phyloP scores from a whole-genome alignment of 2,888 invertebrate genomes.

The Cyclophora albipunctata region DNA sequence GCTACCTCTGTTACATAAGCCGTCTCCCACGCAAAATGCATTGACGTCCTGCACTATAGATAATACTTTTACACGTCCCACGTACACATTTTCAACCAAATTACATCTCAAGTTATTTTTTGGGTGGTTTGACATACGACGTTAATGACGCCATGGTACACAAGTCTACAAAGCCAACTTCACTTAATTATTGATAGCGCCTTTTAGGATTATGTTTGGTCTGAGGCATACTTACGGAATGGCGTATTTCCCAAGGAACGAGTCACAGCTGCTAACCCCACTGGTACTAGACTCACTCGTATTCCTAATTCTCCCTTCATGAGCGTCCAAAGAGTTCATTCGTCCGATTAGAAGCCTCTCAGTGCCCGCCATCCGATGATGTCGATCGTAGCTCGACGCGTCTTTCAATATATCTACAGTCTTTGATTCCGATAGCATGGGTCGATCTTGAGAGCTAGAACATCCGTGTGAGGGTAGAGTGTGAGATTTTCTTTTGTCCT shows the following conservation, averaged over 20 bases:
- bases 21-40: no score
- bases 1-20: no score
- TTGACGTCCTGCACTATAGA: no score
- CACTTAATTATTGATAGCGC: no score
- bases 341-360: slow-evolving; percentile 47
- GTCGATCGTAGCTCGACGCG: slow-evolving; percentile 50
- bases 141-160: no score
- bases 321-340: slow-evolving; percentile 59
- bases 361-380: slow-evolving; percentile 40
- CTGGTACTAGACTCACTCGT: slow-evolving; percentile 86
- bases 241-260: slow-evolving; percentile 77
- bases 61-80: no score
- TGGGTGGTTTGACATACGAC: no score
- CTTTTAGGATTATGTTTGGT: no score
- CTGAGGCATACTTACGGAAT: slow-evolving; percentile 62
- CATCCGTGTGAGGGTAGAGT: slow-evolving; percentile 76
- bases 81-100: no score
- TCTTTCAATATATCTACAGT: slow-evolving; percentile 77
- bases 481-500: slow-evolving; percentile 62
- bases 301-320: slow-evolving; percentile 63
- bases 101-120: no score
- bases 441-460: slow-evolving; percentile 76
- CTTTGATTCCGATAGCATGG: slow-evolving; percentile 81
- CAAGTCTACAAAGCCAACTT: no score
- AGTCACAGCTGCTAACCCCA: slow-evolving; percentile 88